A percentile compares a stretch with the other conserved stretches of the same genome.
Evolutionary conservation across 2,888 invertebrate genomes (phyloP).

Genomic region (Leucania comma): DNA sequence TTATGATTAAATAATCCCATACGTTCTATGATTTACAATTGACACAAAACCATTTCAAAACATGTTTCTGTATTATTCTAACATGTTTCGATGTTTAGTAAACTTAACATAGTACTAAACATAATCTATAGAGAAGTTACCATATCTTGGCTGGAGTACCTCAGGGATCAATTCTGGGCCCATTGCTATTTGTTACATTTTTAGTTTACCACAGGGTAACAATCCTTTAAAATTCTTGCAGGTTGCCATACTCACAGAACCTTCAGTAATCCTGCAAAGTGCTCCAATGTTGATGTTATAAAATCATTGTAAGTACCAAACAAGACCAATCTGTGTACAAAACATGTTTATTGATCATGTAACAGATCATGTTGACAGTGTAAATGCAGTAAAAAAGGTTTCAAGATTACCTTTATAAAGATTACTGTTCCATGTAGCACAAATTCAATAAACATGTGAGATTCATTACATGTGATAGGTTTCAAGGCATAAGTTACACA

Average conservation of each 20-base stretch:
- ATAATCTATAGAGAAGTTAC: not conserved
- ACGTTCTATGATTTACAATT: not conserved
- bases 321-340: not conserved
- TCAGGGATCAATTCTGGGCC: not conserved
- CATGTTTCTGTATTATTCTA: not conserved
- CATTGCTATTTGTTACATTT: no score
- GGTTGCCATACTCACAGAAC: not conserved
- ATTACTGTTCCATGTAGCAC: not conserved
- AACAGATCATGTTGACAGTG: no score
- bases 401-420: not conserved
- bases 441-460: not conserved
- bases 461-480: not conserved
- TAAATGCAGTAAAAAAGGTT: not conserved
- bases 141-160: not conserved
- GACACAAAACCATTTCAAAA: not conserved
- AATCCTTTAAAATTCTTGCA: not conserved
- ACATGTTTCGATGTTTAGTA: not conserved
- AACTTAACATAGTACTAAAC: not conserved
- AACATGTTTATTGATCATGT: not conserved
- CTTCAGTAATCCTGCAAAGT: not conserved
- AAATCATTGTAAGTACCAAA: not conserved
- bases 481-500: not conserved
- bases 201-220: not conserved
- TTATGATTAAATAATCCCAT: no score
- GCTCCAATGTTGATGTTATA: not conserved